Percentiles rank a stretch among this genome's conserved stretches.
Evolutionary conservation across 1,140 invertebrate species (phyloP).

Genomic region (Drosophila bocqueti): DNA sequence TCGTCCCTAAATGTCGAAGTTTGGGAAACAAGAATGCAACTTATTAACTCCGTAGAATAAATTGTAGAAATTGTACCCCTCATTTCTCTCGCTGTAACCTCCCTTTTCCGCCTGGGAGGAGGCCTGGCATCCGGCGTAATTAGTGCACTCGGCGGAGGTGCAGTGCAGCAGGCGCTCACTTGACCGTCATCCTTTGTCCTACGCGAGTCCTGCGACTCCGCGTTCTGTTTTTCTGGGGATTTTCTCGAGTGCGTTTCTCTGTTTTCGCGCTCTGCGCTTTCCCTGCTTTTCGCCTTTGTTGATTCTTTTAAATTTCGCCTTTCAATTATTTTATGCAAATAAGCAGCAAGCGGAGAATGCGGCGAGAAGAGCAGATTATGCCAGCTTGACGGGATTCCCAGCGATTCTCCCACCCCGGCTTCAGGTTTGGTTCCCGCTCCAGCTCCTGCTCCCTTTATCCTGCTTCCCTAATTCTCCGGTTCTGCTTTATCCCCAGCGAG

Average conservation of each 20-base stretch:
- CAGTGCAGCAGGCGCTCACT: slow-evolving; percentile 48
- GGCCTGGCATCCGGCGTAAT: slow-evolving; percentile 46
- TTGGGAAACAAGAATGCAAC: too few species aligned
- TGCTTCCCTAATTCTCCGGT: slow-evolving; percentile 17
- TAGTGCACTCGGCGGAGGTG: slow-evolving; percentile 64
- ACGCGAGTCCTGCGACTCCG: slow-evolving; percentile 26
- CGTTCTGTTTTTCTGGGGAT: slow-evolving; percentile 22
- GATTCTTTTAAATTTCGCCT: slow-evolving; percentile 83
- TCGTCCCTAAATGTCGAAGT: too few species aligned
- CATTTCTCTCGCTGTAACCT: slow-evolving; percentile 1
- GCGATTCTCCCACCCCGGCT: background rate
- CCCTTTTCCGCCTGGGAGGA: background rate
- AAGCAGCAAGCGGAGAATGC: slow-evolving; percentile 66
- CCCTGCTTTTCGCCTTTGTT: slow-evolving; percentile 56
- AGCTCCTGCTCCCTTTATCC: slow-evolving; percentile 1
- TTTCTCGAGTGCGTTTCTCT: slow-evolving; percentile 53
- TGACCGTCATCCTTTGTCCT: slow-evolving; percentile 63
- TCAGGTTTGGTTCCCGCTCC: background rate
- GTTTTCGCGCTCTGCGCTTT: slow-evolving; percentile 2
- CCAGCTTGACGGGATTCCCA: slow-evolving; percentile 76
- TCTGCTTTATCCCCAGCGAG: slow-evolving; percentile 24
- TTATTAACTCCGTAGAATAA: background rate
- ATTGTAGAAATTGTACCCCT: too few species aligned
- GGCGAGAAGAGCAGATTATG: slow-evolving; percentile 70
- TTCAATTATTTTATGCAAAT: slow-evolving; percentile 84